These are phyloP conservation scores for Cavia porcellus DNA, from an alignment of 2,113 vertebrate genomes.

Conservation along the genomic window DNA sequence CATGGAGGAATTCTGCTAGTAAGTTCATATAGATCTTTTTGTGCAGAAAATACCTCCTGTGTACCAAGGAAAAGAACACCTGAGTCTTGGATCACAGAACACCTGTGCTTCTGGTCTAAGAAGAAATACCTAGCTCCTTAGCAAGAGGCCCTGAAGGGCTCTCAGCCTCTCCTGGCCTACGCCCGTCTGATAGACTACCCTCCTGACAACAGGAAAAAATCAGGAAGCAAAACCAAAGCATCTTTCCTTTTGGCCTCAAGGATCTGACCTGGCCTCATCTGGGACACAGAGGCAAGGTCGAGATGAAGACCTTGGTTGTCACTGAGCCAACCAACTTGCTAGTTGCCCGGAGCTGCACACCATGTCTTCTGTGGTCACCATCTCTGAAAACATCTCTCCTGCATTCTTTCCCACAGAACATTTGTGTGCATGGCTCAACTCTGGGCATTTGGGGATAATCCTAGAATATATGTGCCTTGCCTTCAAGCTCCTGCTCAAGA, in stretches of 20 bases:
- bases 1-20: neutral
- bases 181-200: neutral
- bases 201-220: neutral
- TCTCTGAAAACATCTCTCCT: neutral
- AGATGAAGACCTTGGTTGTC: neutral
- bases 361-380: neutral
- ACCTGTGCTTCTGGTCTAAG: neutral
- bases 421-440: neutral
- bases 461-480: neutral
- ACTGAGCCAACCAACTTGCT: neutral
- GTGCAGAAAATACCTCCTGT: neutral
- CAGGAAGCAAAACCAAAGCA: neutral
- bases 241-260: neutral
- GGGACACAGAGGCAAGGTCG: fast-evolving
- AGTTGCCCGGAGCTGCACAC: too few species aligned
- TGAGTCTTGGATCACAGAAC: too few species aligned
- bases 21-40: neutral
- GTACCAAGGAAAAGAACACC: neutral
- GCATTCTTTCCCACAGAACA: neutral
- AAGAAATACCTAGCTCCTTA: neutral
- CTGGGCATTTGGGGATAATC: neutral
- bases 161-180: neutral
- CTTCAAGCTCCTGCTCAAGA: neutral
- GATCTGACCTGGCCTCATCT: neutral
- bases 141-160: neutral